These are phyloP conservation scores for Saccostrea echinata DNA, from an alignment of 1,140 invertebrate species.

Conservation along the genomic window DNA sequence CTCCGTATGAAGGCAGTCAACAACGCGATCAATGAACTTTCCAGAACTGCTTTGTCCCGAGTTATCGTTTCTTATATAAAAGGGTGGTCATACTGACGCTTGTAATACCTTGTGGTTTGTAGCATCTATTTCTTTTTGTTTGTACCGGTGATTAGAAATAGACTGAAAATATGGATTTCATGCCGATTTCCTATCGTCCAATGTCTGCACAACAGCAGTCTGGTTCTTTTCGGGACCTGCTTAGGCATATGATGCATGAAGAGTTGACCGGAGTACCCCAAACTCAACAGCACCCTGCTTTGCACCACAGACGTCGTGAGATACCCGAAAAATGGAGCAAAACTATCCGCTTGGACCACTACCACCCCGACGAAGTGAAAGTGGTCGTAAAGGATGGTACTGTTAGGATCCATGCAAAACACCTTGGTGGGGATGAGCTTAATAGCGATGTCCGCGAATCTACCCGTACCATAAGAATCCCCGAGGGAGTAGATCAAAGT, in stretches of 20 bases:
- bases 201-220: neutral
- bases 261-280: neutral
- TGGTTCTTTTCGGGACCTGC: neutral
- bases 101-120: too few relatives aligned
- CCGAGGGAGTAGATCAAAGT: conserved; percentile 1
- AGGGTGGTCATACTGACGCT: too few relatives aligned
- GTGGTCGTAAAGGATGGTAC: neutral
- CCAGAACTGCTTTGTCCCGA: too few relatives aligned
- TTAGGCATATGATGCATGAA: neutral
- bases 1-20: too few relatives aligned
- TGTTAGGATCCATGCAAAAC: neutral
- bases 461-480: neutral
- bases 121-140: too few relatives aligned
- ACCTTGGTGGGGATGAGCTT: neutral
- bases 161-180: neutral
- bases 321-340: conserved; percentile 19
- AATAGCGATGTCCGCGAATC: neutral
- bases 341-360: neutral
- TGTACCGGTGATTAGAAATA: too few relatives aligned
- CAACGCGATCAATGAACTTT: too few relatives aligned
- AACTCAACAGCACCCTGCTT: neutral
- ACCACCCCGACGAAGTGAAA: conserved; percentile 6
- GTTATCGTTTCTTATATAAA: too few relatives aligned
- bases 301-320: neutral
- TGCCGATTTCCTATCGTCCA: conserved; percentile 18